Evolutionary conservation across 1,140 invertebrate genomes (phyloP).

Genomic region (Onthophagus taurus): DNA sequence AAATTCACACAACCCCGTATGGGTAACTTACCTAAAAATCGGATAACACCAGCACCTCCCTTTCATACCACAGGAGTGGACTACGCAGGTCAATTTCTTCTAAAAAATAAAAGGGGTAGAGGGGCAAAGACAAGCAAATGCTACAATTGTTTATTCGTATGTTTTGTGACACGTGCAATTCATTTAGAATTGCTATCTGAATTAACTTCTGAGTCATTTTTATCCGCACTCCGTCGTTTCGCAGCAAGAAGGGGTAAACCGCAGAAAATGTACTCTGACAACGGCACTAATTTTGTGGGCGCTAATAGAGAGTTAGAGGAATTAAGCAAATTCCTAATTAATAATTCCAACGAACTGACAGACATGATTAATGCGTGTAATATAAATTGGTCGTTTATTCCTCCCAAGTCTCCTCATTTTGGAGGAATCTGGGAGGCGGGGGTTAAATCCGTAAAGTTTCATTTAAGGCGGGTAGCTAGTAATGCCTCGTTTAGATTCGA

Average conservation of each 20-base stretch:
- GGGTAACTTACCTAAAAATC: slow-evolving; percentile 22
- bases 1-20: slow-evolving; percentile 17
- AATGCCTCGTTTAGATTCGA: too few species aligned
- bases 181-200: slow-evolving; percentile 30
- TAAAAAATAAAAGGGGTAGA: slow-evolving; percentile 19
- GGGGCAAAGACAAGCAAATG: slow-evolving; percentile 20
- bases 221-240: slow-evolving; percentile 31
- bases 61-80: slow-evolving; percentile 29
- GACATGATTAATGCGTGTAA: too few species aligned
- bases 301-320: too few species aligned
- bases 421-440: too few species aligned
- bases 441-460: too few species aligned
- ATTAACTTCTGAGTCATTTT: slow-evolving; percentile 19
- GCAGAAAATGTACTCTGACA: slow-evolving; percentile 19
- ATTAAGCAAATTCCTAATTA: too few species aligned
- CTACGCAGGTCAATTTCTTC: slow-evolving; percentile 26
- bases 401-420: too few species aligned
- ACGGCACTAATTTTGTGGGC: slow-evolving; percentile 11
- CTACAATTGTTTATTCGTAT: slow-evolving; percentile 15
- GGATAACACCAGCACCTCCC: slow-evolving; percentile 16
- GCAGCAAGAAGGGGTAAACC: slow-evolving; percentile 26
- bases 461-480: too few species aligned
- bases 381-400: too few species aligned
- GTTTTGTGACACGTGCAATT: slow-evolving; percentile 21
- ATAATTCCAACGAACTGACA: too few species aligned